Evolutionary conservation across 2,113 vertebrate species (phyloP), one percentile per base, ranked within the genome.

Genomic region (Chloropsis hardwickii): DNA sequence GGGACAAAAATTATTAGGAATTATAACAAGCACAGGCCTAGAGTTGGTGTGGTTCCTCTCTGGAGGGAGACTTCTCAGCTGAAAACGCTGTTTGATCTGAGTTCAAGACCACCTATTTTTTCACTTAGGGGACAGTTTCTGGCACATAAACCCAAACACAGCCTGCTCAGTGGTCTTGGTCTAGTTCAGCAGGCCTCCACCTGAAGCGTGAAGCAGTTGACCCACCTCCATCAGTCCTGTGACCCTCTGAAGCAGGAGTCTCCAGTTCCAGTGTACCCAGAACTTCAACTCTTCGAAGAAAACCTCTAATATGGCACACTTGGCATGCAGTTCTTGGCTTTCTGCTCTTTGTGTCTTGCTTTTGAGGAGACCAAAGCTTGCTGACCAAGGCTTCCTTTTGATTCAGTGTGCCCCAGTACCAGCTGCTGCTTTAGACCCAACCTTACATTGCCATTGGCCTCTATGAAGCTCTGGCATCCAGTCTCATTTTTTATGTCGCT

Each of bases 251-350:
- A 78, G 17, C 47, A 45, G 78, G 10, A 39, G 10, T 45, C 19
- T 65, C 7, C 0, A 0, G 7, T 70, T 81, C 29, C 1, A 0
- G 18, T 25, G 37, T 35, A 33, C 14, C 24, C 57, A 10, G 4
- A 9, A 2, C 37, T 44, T 42, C 42, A 51, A 5, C 18, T 89
- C 20, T 20, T 47, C 42, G 8, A 37, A 47, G 48, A 37, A 78
- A 54, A 40, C 21, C 45, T 79, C 2, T 2, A 44, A 57, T 21
- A 21, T 0, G 0, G 9, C 11, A 11, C 28, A 24, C 20, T 51
- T 14, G 14, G 20, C 22, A 4, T 44, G 23, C 28, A 45, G 21
- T 35, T 83, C 62, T 83, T 67, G 51, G 21, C 67, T 67, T 39
- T 72, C 58, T 62, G 27, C 15, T 81, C 35, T 48, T 67, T 6